phyloP scores from a whole-genome alignment of 92 coral and sea anemone species.

The Phenganax subtilis region DNA sequence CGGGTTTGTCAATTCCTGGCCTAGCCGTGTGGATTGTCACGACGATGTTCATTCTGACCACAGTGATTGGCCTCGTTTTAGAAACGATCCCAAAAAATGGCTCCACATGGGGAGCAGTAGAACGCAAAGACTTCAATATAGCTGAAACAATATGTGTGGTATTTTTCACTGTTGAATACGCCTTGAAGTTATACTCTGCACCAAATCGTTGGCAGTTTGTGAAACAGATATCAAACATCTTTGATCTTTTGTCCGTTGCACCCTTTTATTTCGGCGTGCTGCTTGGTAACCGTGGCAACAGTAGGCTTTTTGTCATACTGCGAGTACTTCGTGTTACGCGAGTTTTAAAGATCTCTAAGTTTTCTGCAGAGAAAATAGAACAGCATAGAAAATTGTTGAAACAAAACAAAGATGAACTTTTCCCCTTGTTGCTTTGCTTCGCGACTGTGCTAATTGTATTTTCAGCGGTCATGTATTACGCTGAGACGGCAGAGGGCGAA shows the following conservation, averaged over 20 bases:
- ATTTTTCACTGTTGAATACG: slow-evolving; percentile 71
- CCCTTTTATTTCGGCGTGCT: slow-evolving; percentile 82
- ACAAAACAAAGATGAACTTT: slow-evolving; percentile 84
- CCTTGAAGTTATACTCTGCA: slow-evolving; percentile 65
- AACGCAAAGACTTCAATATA: slow-evolving; percentile 52
- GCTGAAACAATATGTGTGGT: slow-evolving; percentile 77
- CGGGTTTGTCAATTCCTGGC: slow-evolving; percentile 71
- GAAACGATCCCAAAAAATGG: slow-evolving; percentile 81
- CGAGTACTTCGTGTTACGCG: slow-evolving; percentile 90
- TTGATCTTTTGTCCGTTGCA: slow-evolving; percentile 86
- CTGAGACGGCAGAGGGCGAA: slow-evolving; percentile 60
- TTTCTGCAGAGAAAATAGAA: slow-evolving; percentile 70
- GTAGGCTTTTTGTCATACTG: slow-evolving; percentile 63
- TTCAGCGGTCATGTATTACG: slow-evolving; percentile 84
- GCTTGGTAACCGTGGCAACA: slow-evolving; percentile 67
- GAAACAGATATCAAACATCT: slow-evolving; percentile 78
- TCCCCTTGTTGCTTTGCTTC: slow-evolving; percentile 74
- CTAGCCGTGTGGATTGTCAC: slow-evolving; percentile 67
- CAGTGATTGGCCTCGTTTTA: slow-evolving; percentile 71
- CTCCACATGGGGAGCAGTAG: slow-evolving; percentile 64
- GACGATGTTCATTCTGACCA: slow-evolving; percentile 67
- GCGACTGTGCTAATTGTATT: slow-evolving; percentile 69
- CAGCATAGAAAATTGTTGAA: slow-evolving; percentile 76
- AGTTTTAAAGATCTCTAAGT: slow-evolving; percentile 88
- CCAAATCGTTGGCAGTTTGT: slow-evolving; percentile 75